Evolutionary conservation across 2,797 vertebrate genomes (phyloP), one percentile per base, ranked within the genome.

Genomic region (Chanos chanos): DNA sequence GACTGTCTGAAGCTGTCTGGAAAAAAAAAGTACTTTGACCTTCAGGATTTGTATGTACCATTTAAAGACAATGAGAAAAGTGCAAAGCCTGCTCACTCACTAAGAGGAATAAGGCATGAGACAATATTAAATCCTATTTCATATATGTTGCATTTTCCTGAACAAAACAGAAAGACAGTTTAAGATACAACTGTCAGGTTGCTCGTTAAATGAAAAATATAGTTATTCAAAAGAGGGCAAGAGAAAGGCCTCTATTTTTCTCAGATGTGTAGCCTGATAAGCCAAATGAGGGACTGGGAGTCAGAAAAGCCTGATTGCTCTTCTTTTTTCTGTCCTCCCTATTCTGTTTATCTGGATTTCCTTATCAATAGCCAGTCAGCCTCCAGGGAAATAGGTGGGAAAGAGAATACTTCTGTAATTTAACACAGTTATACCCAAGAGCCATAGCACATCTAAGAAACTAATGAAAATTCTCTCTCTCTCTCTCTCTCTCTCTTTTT

Each of bases 351-450:
- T 59, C 48, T 49, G 22, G 15, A 62, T 50, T 39, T 63, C 48
- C 53, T 59, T 59, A 73, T 66, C 62, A 69, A 66, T 63, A 55
- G 53, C 45, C 45, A 6, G 24, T 36, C 49, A 66, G 12, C 43
- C 44, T 19, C 30, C 40, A 8, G 48, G 62, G 53, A 59, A 68
- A 68, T 62, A 65, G 62, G 36, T 54, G 49, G n/a, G 62, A 48
- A 53, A 53, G 66, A 51, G 41, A 66, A 43, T 57, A 43, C 66
- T 57, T 36, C 58, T 50, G 70, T 58, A 64, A 68, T 68, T 61
- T 53, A 72, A 61, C 55, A 51, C 49, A 69, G 56, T 66, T 56
- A 58, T 58, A 73, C 53, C 59, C 62, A 58, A 41, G 22, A 73
- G 52, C 44, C 45, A 54, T 70, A 70, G 45, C 30, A 34, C 58